Base-by-base conservation (phyloP, 2,888 invertebrate genomes). In the Campopleginae sp. region DNA sequence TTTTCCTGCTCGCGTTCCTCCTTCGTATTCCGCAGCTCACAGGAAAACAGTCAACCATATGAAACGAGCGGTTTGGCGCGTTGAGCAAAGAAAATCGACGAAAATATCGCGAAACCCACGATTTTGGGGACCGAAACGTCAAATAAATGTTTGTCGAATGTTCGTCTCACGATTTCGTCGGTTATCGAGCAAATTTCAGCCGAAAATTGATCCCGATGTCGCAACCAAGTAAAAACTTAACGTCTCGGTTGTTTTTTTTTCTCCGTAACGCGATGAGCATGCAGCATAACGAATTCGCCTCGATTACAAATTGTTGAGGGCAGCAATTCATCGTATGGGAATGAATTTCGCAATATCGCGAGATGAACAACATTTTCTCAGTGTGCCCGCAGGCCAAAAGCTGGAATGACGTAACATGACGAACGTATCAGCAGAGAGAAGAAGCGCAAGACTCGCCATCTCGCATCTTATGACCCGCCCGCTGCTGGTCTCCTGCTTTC, bases 381-480 rank as follows among this genome's bases (percentile, higher is more conserved):
- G 42, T 42, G n/a, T n/a, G n/a, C n/a, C n/a, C n/a, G 27, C 46
- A 65, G 51, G 31, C 63, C 23, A 68, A 51, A 66, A 14, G 31
- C 23, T 17, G 14, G 63, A 75, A 71, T 85, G 74, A 82, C 66
- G 85, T 66, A 85, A 85, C 46, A 79, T 66, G 82, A 85, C 54
- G 42, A 44, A 77, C 70, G 54, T 65, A 78, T 38, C 38, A 54
- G 61, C 70, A 74, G 46, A 61, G 51, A 54, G 61, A 75, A 74
- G 46, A 61, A 63, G 31, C 75, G 74, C 72, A 74, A 82, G 7
- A 72, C 80, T 72, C 68, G n/a, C n/a, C 70, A 66, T 75, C n/a
- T n/a, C 54, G 74, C 58, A 72, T 58, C 82, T 72, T 33, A 23
- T 63, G 72, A 79, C 58, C 71, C 75, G 79, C 33, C 63, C 6